Percentiles rank a stretch among this genome's conserved stretches.
These are phyloP conservation scores for Ips typographus DNA, from an alignment of 1,140 invertebrate species.

Conservation along the genomic window DNA sequence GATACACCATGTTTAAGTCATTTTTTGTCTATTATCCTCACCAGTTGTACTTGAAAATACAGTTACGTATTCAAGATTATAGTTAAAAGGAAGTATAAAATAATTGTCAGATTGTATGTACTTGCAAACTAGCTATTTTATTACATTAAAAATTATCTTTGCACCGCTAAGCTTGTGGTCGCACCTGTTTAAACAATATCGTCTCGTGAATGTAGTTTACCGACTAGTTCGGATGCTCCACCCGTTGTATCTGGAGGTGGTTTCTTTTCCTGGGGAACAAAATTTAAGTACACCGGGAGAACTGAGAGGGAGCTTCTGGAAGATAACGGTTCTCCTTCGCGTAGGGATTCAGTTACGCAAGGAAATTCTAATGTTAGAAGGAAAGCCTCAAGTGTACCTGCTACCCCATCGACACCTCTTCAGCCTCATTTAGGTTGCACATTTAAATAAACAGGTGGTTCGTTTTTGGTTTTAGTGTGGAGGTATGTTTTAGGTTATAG, in stretches of 20 bases:
- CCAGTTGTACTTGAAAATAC: no score
- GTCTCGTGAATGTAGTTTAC: conserved; percentile 62
- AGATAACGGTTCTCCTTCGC: conserved; percentile 60
- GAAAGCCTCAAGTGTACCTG: conserved; percentile 81
- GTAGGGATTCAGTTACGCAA: conserved; percentile 62
- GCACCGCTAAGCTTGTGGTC: conserved; percentile 14
- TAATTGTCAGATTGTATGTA: no score
- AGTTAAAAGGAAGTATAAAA: no score
- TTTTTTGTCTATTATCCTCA: no score
- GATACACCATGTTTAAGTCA: no score
- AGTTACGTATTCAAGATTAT: no score
- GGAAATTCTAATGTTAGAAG: conserved; percentile 64
- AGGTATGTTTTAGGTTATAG: conserved; percentile 63
- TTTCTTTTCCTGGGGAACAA: conserved; percentile 91
- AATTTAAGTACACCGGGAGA: conserved; percentile 87
- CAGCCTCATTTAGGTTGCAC: conserved; percentile 59
- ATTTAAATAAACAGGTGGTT: conserved; percentile 5
- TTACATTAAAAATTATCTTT: background rate
- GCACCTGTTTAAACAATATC: conserved; percentile 26
- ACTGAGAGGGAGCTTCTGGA: conserved; percentile 86
- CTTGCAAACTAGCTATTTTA: no score
- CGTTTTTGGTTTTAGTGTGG: conserved; percentile 2
- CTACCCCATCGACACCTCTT: conserved; percentile 79
- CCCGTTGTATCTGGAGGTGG: conserved; percentile 88
- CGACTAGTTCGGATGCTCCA: conserved; percentile 82